These are phyloP conservation scores for Tetanocera ferruginea DNA, from an alignment of 2,888 invertebrate species.

Conservation along the genomic window DNA sequence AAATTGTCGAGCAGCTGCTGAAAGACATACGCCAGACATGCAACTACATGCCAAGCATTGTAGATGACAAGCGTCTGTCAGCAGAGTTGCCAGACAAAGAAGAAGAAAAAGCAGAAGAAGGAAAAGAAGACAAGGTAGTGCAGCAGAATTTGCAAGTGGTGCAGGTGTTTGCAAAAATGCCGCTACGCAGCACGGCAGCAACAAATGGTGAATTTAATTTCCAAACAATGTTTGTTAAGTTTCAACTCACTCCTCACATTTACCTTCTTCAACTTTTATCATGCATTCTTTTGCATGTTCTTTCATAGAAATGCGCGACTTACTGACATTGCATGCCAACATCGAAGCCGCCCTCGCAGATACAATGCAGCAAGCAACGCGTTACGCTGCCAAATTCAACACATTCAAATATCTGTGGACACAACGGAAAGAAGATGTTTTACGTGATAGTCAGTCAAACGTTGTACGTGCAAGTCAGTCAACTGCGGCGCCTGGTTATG, in stretches of 20 bases:
- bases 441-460: conserved; percentile 55
- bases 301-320: conserved; percentile 49
- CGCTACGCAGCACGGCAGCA: conserved; percentile 14
- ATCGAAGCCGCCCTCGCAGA: conserved; percentile 55
- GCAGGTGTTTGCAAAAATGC: not conserved
- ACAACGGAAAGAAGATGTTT: conserved; percentile 56
- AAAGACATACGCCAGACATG: conserved; percentile 85
- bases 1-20: conserved; percentile 79
- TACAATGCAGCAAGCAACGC: conserved; percentile 58
- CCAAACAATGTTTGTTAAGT: not conserved
- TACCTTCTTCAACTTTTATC: conserved; percentile 1
- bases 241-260: conserved; percentile 3
- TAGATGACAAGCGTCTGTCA: conserved; percentile 70
- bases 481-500: conserved; percentile 51
- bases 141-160: not conserved
- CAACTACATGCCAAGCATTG: conserved; percentile 79
- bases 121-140: not conserved
- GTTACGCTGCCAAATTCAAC: conserved; percentile 62
- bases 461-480: conserved; percentile 45
- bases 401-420: conserved; percentile 63
- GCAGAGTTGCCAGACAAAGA: conserved; percentile 52
- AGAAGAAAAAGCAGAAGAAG: conserved; percentile 29
- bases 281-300: not conserved
- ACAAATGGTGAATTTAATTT: conserved; percentile 38
- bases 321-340: conserved; percentile 54